A percentile compares a stretch with the other conserved stretches of the same genome.
Conservation (phyloP, 2,888 invertebrate species). For the Heliconius cydno region DNA sequence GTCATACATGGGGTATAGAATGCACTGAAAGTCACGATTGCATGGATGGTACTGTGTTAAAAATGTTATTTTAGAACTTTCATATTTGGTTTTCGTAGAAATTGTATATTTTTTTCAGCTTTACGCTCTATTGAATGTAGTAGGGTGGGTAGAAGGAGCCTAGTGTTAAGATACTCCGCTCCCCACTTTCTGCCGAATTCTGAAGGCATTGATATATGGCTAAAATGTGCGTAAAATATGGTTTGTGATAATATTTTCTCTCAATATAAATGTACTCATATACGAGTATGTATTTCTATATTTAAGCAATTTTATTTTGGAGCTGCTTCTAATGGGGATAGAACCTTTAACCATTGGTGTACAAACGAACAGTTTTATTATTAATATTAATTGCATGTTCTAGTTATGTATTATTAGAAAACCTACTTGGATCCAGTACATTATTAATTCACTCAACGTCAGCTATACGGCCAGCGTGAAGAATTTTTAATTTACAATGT, state of each 20-base stretch:
- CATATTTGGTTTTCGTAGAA: neutral
- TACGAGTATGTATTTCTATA: too few species aligned
- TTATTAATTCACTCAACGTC: slow-evolving; percentile 61
- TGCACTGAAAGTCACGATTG: slow-evolving; percentile 39
- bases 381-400: slow-evolving; percentile 11
- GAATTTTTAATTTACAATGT: slow-evolving; percentile 67
- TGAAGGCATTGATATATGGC: too few species aligned
- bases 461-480: slow-evolving; percentile 54
- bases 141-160: too few species aligned
- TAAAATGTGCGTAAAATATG: too few species aligned
- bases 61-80: neutral
- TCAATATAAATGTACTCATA: too few species aligned
- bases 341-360: neutral
- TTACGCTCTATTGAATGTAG: too few species aligned
- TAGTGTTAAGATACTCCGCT: too few species aligned
- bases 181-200: too few species aligned
- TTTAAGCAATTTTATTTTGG: too few species aligned
- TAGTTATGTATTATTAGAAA: slow-evolving; percentile 30
- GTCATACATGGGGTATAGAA: slow-evolving; percentile 30
- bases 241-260: too few species aligned
- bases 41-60: slow-evolving; percentile 30
- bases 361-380: neutral
- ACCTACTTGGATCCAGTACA: slow-evolving; percentile 38
- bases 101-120: neutral
- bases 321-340: neutral